Evolutionary conservation across 2,797 vertebrate genomes (phyloP).

Genomic region (Coendou prehensilis): DNA sequence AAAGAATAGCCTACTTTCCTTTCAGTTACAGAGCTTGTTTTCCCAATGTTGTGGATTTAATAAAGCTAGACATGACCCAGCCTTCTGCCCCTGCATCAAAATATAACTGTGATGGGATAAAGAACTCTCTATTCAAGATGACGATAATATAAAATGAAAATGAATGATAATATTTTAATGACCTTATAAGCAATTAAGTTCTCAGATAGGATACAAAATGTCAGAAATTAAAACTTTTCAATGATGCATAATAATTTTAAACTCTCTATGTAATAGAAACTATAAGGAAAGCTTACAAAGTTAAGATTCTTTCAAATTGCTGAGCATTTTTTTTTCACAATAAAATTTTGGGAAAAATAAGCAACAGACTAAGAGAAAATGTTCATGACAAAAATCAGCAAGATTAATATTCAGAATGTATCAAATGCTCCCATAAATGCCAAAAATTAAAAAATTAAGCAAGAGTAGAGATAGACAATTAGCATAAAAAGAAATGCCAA

Average conservation of each 20-base stretch:
- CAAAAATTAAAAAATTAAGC: slow-evolving; percentile 41
- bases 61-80: not conserved
- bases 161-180: not conserved
- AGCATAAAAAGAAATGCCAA: slow-evolving; percentile 66
- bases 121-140: not conserved
- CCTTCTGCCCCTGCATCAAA: not conserved
- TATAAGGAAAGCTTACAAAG: not conserved
- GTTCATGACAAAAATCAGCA: slow-evolving; percentile 55
- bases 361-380: slow-evolving; percentile 38
- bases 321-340: slow-evolving; percentile 58
- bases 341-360: slow-evolving; percentile 48
- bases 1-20: not conserved
- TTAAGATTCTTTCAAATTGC: slow-evolving; percentile 1
- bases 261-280: not conserved
- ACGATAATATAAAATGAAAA: not conserved
- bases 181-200: slow-evolving; percentile 16
- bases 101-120: not conserved
- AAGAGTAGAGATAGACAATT: slow-evolving; percentile 65
- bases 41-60: not conserved
- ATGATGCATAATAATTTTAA: slow-evolving; percentile 26
- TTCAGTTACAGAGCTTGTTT: not conserved
- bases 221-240: not conserved
- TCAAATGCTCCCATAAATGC: slow-evolving; percentile 55
- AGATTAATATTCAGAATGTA: slow-evolving; percentile 72
- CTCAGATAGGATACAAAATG: not conserved